These are phyloP conservation scores for Zele albiditarsus DNA, from an alignment of 2,888 invertebrate species.

Conservation along the genomic window DNA sequence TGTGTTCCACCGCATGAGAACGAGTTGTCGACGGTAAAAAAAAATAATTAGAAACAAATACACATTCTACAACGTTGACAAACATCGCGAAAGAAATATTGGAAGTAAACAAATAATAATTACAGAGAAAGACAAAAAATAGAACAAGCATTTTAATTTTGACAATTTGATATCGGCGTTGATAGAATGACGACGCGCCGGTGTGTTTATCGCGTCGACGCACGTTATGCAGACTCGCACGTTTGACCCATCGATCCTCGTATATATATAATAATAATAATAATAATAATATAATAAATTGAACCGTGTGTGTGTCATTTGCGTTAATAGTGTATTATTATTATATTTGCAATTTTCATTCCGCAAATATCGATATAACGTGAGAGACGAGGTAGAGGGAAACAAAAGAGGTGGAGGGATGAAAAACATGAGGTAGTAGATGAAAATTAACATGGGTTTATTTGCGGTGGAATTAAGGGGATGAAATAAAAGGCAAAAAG, in stretches of 20 bases:
- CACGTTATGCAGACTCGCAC: constrained; percentile 33
- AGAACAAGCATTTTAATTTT: not conserved
- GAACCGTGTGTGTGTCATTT: no score
- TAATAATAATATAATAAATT: not conserved
- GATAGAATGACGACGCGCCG: constrained; percentile 30
- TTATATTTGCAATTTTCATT: no score
- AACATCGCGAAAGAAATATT: not conserved
- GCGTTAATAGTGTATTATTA: no score
- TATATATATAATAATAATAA: constrained; percentile 10
- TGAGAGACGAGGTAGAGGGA: no score
- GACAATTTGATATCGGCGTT: not conserved
- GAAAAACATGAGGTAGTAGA: no score
- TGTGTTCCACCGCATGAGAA: not conserved
- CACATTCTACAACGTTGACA: not conserved
- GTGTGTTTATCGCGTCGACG: constrained; percentile 39
- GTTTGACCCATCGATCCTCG: constrained; percentile 27
- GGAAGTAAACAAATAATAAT: not conserved
- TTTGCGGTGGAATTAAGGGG: no score
- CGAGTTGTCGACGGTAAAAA: not conserved
- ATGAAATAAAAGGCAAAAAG: no score
- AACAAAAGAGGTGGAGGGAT: no score
- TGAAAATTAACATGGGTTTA: no score
- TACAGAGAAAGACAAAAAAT: not conserved
- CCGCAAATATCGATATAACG: no score
- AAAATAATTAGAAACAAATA: not conserved